These are phyloP conservation scores for Eumacrocentrus americanus DNA, from an alignment of 2,888 invertebrate species.

Conservation along the genomic window DNA sequence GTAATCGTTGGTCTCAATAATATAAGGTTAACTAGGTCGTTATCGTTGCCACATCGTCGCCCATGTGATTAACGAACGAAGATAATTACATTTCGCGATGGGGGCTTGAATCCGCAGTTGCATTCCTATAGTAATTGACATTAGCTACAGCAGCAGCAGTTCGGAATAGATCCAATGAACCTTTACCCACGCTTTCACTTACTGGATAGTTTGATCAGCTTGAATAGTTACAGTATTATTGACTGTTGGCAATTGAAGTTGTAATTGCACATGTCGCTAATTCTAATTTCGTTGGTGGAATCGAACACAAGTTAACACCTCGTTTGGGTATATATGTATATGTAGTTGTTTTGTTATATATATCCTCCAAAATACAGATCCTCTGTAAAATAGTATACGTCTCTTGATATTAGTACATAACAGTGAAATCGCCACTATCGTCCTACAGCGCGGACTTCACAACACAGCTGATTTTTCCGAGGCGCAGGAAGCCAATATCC, in stretches of 20 bases:
- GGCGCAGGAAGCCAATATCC: no score
- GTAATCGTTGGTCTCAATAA: constrained; percentile 17
- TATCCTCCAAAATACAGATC: no score
- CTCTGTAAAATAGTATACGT: no score
- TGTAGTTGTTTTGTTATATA: not conserved
- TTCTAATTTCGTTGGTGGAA: not conserved
- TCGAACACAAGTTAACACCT: not conserved
- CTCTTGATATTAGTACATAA: no score
- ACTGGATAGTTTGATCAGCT: not conserved
- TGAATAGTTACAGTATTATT: not conserved
- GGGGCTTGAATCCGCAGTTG: no score
- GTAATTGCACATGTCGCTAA: constrained; percentile 6
- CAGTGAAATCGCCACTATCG: no score
- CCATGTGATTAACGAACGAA: constrained; percentile 32
- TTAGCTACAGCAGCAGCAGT: constrained; percentile 2
- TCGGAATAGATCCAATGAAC: constrained; percentile 2
- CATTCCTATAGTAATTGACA: no score
- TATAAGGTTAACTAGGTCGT: constrained; percentile 34
- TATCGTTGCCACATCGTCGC: constrained; percentile 29
- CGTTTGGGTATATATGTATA: no score
- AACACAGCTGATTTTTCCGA: no score
- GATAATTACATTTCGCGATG: constrained; percentile 32
- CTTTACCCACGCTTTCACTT: not conserved
- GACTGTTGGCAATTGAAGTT: constrained; percentile 2
- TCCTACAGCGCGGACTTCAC: no score